Base-by-base conservation (phyloP, 2,888 invertebrate genomes). In the Drosophila testacea region DNA sequence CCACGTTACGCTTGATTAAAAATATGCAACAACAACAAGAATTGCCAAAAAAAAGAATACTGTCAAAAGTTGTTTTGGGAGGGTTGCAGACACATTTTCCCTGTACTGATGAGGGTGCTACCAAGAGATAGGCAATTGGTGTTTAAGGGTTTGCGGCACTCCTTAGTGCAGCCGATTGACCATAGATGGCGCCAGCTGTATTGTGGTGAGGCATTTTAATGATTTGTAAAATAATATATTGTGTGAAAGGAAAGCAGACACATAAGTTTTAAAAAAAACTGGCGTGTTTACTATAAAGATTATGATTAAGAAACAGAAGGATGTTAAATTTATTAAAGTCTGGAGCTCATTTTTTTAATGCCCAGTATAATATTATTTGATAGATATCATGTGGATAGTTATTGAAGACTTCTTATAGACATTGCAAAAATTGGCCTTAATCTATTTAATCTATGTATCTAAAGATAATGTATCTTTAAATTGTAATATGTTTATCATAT, bases 1-100 rank as follows among this genome's bases (percentile, higher is more conserved):
- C 83, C 71, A 70, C 77, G 66, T 57, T 67, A 62, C 70, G 83
- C 74, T 83, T 87, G 74, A 87, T 81, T 87, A 79, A 81, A 81
- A 81, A 71, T 81, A 68, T 76, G 63, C 67, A 77, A 59, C 57
- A 74, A 77, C 56, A 77, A 60, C 56, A 79, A 52, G 32, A 41
- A 32, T n/a, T 47, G 32, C 54, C 54, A 50, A n/a, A 30, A 59
- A 64, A 72, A 77, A 73, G 1, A 32, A 6, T 32, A 38, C 69
- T 60, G 62, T 44, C 60, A 9, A 56, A 57, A 69, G 48, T 57
- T 69, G 56, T 32, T 60, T 42, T 52, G 22, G 54, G 41, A 64
- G 79, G 77, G 75, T 79, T 76, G 72, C 61, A 75, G 79, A 75
- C 71, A 77, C 75, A 63, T 64, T 66, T 70, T 52, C 52, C 74